A percentile compares a stretch with the other conserved stretches of the same genome.
These are phyloP conservation scores for Drosophila nr. fundita DNA, from an alignment of 2,888 invertebrate genomes.

Conservation along the genomic window DNA sequence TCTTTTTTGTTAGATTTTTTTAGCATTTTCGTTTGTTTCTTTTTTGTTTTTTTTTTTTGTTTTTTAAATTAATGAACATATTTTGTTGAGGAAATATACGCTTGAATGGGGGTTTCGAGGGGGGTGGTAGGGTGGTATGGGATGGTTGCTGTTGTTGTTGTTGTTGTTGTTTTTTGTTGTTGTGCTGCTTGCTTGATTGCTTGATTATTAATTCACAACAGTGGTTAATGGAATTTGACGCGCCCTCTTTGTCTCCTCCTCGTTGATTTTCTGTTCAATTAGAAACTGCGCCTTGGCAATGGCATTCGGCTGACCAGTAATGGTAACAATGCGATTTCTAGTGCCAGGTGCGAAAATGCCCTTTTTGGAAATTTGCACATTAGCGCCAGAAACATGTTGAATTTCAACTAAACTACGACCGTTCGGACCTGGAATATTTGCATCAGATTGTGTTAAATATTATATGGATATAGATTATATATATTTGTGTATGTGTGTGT, in stretches of 20 bases:
- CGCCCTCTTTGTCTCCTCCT: slow-evolving; percentile 97
- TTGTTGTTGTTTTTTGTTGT: slow-evolving; percentile 50
- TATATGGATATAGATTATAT: slow-evolving; percentile 7
- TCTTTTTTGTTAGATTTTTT: slow-evolving; percentile 21
- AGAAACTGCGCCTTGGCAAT: slow-evolving; percentile 96
- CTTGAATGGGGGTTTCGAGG: slow-evolving; percentile 18
- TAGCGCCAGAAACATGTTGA: slow-evolving; percentile 98
- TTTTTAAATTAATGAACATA: slow-evolving; percentile 42
- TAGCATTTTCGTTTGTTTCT: slow-evolving; percentile 6
- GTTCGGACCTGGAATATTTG: slow-evolving; percentile 90
- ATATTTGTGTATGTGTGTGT: slow-evolving; percentile 11
- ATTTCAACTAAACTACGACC: slow-evolving; percentile 98
- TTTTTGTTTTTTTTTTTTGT: slow-evolving; percentile 8
- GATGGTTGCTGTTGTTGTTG: slow-evolving; percentile 14
- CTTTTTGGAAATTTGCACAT: slow-evolving; percentile 99
- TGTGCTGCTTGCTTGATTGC: slow-evolving; percentile 61
- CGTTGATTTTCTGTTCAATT: slow-evolving; percentile 98
- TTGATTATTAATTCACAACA: slow-evolving; percentile 84
- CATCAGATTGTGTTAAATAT: slow-evolving; percentile 73
- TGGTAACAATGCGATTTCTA: slow-evolving; percentile 98
- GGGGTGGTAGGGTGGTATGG: slow-evolving; percentile 6
- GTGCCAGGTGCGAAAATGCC: slow-evolving; percentile 98
- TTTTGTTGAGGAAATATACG: slow-evolving; percentile 41
- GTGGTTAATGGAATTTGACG: slow-evolving; percentile 92
- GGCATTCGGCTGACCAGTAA: slow-evolving; percentile 94